Conservation (phyloP, 2,113 vertebrate genomes). For the Pseudorasbora parva region DNA sequence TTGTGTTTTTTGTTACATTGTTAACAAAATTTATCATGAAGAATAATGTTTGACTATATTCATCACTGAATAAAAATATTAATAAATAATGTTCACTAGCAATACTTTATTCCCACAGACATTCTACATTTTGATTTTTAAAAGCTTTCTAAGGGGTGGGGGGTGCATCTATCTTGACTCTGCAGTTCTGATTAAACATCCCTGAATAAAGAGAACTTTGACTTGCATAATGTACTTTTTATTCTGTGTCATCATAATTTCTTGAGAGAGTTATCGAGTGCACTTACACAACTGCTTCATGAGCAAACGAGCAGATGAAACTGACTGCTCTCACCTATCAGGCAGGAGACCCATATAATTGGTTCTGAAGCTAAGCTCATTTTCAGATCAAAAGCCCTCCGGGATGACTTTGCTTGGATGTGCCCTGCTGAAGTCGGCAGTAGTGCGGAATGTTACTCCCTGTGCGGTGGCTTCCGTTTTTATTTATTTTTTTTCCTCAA, state of each 20-base stretch:
- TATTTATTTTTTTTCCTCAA: background rate
- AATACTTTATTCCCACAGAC: too few relatives aligned
- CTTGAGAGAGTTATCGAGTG: background rate
- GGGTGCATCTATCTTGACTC: too few relatives aligned
- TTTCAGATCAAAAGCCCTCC: conserved; percentile 68
- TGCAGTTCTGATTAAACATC: background rate
- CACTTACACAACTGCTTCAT: conserved; percentile 15
- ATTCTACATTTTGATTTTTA: too few relatives aligned
- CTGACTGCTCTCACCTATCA: conserved; percentile 29
- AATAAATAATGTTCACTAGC: too few relatives aligned
- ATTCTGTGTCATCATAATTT: background rate
- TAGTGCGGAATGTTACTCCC: conserved; percentile 40
- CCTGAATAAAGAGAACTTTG: background rate
- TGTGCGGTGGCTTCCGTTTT: conserved; percentile 23
- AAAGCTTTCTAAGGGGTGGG: too few relatives aligned
- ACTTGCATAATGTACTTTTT: background rate
- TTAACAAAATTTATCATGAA: too few relatives aligned
- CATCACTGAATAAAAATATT: too few relatives aligned
- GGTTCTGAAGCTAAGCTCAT: conserved; percentile 79
- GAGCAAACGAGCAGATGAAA: background rate
- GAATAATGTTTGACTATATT: too few relatives aligned
- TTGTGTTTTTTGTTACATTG: too few relatives aligned
- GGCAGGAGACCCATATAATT: conserved; percentile 64
- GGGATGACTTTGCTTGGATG: conserved; percentile 69
- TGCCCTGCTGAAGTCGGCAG: conserved; percentile 35